A percentile compares a stretch with the other conserved stretches of the same genome.
These are phyloP conservation scores for Empis stercorea DNA, from an alignment of 2,888 invertebrate species.

Conservation along the genomic window DNA sequence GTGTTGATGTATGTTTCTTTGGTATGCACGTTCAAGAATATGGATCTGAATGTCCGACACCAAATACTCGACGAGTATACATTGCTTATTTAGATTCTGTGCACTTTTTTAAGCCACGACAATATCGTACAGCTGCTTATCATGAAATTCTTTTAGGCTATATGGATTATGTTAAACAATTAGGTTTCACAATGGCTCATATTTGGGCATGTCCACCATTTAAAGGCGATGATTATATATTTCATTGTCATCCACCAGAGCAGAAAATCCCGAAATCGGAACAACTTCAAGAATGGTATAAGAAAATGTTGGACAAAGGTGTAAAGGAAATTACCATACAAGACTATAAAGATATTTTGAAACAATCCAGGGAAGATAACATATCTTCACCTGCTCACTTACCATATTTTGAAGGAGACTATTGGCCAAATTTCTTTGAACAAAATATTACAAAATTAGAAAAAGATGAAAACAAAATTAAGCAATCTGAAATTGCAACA, in stretches of 20 bases:
- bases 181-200: slow-evolving; percentile 99
- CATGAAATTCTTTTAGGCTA: slow-evolving; percentile 98
- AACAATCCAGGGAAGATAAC: slow-evolving; percentile 98
- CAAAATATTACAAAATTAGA: slow-evolving; percentile 98
- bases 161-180: slow-evolving; percentile 93
- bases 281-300: slow-evolving; percentile 98
- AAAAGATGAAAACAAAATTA: slow-evolving; percentile 92
- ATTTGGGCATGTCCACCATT: slow-evolving; percentile 99
- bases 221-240: slow-evolving; percentile 99
- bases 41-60: slow-evolving; percentile 89
- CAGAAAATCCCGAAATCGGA: slow-evolving; percentile 99
- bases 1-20: slow-evolving; percentile 98
- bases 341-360: slow-evolving; percentile 96
- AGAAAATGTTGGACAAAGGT: slow-evolving; percentile 99
- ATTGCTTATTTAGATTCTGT: slow-evolving; percentile 99
- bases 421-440: slow-evolving; percentile 99
- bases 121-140: slow-evolving; percentile 94
- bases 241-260: slow-evolving; percentile 98
- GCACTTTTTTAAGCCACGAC: slow-evolving; percentile 96
- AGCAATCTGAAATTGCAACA: slow-evolving; percentile 84
- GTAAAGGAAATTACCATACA: slow-evolving; percentile 95
- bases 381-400: slow-evolving; percentile 84
- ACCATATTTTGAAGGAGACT: slow-evolving; percentile 98
- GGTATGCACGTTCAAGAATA: slow-evolving; percentile 99
- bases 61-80: slow-evolving; percentile 94